These are phyloP conservation scores for Ophthalmotilapia sp. DNA, from an alignment of 2,113 vertebrate species.

Conservation along the genomic window DNA sequence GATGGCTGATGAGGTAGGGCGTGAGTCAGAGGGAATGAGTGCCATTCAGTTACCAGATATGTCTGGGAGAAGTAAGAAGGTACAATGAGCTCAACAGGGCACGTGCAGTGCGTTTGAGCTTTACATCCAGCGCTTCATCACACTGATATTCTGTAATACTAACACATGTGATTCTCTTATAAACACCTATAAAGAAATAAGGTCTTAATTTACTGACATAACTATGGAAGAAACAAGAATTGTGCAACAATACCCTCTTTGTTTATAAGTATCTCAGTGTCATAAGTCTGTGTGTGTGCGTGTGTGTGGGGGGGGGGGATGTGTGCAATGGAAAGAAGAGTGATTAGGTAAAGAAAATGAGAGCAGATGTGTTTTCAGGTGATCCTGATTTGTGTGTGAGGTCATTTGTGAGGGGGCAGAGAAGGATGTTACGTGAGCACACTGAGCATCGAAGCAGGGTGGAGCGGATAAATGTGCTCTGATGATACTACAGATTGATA, in stretches of 20 bases:
- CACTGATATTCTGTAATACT: not conserved
- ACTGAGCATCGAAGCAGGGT: not conserved
- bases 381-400: not conserved
- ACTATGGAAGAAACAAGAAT: not conserved
- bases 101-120: slow-evolving; percentile 11
- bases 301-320: rapidly evolving
- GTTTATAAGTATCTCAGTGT: not conserved
- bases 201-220: not conserved
- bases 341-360: not conserved
- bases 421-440: not conserved
- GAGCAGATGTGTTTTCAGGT: not conserved
- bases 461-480: not conserved
- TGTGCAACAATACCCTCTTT: not conserved
- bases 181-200: not conserved
- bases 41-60: slow-evolving; percentile 14
- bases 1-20: not conserved
- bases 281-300: rapidly evolving
- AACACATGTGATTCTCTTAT: not conserved
- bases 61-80: slow-evolving; percentile 19
- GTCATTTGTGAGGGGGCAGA: not conserved
- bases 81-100: not conserved
- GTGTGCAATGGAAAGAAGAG: not conserved
- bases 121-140: slow-evolving; percentile 2
- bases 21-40: slow-evolving; percentile 39
- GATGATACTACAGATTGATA: not conserved